Percentiles rank a stretch among this genome's conserved stretches.
phyloP scores from a whole-genome alignment of 2,113 vertebrate species.

The Gallinago undulata region DNA sequence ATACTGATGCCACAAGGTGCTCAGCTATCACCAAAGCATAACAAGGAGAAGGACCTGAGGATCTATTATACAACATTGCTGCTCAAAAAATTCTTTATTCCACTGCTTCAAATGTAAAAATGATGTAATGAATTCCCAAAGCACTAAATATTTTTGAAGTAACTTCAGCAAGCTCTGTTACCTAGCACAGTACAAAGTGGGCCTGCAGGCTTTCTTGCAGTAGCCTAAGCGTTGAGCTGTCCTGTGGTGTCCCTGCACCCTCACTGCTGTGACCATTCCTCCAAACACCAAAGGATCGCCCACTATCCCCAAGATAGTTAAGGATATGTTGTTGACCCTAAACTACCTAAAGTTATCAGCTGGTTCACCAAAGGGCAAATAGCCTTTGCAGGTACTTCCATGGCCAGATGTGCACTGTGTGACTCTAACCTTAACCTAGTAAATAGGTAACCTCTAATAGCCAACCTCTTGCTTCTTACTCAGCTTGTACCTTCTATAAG shows the following conservation, averaged over 20 bases:
- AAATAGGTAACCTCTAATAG: conserved; percentile 16
- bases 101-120: background rate
- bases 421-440: background rate
- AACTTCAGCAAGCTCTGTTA: background rate
- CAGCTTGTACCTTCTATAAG: background rate
- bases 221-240: background rate
- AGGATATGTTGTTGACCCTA: background rate
- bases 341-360: background rate
- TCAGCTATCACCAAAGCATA: background rate
- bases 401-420: background rate
- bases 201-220: background rate
- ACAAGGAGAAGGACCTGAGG: background rate
- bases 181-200: background rate
- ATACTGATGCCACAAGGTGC: background rate
- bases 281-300: background rate
- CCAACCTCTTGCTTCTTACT: background rate
- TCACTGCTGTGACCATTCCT: background rate
- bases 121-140: background rate
- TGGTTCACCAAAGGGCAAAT: background rate
- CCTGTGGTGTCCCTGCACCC: background rate
- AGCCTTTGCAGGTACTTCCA: background rate
- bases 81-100: background rate
- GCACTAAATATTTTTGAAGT: background rate
- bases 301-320: background rate
- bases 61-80: background rate